Conservation (phyloP, 2,888 invertebrate genomes). For the Clitarchus hookeri region DNA sequence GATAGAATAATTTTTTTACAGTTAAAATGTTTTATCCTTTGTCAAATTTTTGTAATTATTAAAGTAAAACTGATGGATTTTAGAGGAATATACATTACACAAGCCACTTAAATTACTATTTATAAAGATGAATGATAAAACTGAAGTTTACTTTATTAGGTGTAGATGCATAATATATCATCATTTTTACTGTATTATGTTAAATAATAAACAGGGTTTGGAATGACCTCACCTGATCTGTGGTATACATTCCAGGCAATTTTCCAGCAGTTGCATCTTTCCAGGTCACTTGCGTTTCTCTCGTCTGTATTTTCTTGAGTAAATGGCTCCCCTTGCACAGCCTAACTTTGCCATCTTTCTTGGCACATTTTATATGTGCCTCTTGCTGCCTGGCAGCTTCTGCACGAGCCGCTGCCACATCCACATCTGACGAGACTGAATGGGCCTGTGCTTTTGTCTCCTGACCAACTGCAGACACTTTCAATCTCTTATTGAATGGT, state of each 20-base stretch:
- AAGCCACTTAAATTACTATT: too few species aligned
- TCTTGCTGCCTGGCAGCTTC: not conserved
- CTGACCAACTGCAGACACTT: not conserved
- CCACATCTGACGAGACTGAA: not conserved
- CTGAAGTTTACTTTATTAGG: too few species aligned
- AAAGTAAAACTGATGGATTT: too few species aligned
- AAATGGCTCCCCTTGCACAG: slow-evolving; percentile 32
- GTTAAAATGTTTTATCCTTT: too few species aligned
- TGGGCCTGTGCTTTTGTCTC: not conserved
- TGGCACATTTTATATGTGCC: not conserved
- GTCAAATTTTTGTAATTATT: too few species aligned
- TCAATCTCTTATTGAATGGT: slow-evolving; percentile 32
- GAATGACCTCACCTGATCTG: not conserved
- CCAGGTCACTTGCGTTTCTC: slow-evolving; percentile 24
- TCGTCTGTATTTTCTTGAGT: slow-evolving; percentile 17
- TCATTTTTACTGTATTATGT: too few species aligned
- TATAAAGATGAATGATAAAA: too few species aligned
- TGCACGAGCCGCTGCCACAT: not conserved
- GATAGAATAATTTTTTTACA: too few species aligned
- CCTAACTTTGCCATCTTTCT: not conserved
- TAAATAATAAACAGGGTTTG: not conserved
- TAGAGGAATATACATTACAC: too few species aligned
- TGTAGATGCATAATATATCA: too few species aligned
- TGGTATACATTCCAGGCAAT: slow-evolving; percentile 19
- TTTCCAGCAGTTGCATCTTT: slow-evolving; percentile 21